Percentiles rank a stretch among this genome's conserved stretches.
Evolutionary conservation across 2,113 vertebrate genomes (phyloP).

Genomic region (Nettapus auritus): DNA sequence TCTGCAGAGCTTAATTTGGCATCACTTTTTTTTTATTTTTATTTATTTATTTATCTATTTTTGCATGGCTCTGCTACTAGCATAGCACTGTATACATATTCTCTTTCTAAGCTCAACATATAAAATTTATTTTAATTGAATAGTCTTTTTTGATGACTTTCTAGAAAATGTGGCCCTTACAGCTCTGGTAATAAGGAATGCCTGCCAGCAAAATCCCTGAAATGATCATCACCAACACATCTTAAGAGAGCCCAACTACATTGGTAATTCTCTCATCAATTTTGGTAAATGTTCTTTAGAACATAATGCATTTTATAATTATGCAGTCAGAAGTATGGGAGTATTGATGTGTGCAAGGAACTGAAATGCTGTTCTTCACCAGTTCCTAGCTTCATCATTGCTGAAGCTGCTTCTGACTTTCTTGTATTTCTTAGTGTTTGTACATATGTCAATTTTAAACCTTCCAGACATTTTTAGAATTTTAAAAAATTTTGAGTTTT

Average conservation of each 20-base stretch:
- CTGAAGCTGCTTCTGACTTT: background rate
- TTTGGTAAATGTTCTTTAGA: background rate
- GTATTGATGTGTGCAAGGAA: background rate
- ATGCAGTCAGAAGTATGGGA: background rate
- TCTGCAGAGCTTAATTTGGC: constrained; percentile 5
- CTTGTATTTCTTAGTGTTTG: background rate
- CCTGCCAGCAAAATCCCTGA: constrained; percentile 19
- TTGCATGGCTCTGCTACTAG: background rate
- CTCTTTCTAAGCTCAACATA: constrained; percentile 17
- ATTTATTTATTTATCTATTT: no score
- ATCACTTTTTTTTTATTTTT: constrained; percentile 17
- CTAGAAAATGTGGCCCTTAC: background rate
- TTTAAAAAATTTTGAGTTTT: background rate
- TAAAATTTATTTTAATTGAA: background rate
- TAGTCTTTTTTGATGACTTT: background rate
- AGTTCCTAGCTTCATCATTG: background rate
- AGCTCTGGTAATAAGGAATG: background rate
- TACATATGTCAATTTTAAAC: background rate
- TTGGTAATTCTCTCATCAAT: constrained; percentile 1
- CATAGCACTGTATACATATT: background rate
- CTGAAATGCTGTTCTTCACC: background rate
- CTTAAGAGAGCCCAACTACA: background rate
- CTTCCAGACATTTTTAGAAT: background rate
- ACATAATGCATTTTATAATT: constrained; percentile 28
- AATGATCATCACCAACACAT: background rate